Conservation (phyloP, 2,888 invertebrate species). For the Mesorhabditis spiculigera region DNA sequence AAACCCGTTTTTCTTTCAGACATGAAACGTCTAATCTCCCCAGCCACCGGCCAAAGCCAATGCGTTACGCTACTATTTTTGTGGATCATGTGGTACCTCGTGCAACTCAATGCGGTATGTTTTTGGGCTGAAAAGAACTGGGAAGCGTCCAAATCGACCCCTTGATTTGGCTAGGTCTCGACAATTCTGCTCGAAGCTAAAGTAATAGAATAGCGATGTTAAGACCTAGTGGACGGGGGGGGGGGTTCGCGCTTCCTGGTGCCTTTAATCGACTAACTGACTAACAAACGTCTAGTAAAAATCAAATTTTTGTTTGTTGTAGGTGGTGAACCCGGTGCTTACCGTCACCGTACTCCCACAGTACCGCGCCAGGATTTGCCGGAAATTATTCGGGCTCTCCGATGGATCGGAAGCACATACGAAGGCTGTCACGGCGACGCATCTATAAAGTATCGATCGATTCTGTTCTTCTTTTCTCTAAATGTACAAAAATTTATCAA, state of each 20-base stretch:
- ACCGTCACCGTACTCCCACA: conserved; percentile 57
- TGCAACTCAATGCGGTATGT: conserved; percentile 54
- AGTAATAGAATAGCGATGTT: no score
- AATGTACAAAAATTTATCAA: no score
- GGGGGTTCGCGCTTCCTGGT: no score
- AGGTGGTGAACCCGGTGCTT: conserved; percentile 56
- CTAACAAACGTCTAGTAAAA: background rate
- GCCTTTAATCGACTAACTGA: no score
- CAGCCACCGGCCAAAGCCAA: conserved; percentile 12
- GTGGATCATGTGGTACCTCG: conserved; percentile 47
- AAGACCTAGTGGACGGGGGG: no score
- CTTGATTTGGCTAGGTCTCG: no score
- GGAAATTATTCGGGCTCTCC: conserved; percentile 16
- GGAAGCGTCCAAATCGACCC: no score
- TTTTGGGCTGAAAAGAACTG: background rate
- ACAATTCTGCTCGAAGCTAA: no score
- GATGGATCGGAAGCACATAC: background rate
- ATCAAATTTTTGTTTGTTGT: conserved; percentile 13
- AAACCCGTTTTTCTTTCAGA: background rate
- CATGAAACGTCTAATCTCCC: background rate
- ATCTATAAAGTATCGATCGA: background rate
- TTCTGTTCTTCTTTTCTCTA: no score
- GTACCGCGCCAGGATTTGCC: conserved; percentile 39
- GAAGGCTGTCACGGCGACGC: background rate
- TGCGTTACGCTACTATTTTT: conserved; percentile 39